These are phyloP conservation scores for Leptodirus hochenwartii DNA, from an alignment of 2,888 invertebrate species.

Conservation along the genomic window DNA sequence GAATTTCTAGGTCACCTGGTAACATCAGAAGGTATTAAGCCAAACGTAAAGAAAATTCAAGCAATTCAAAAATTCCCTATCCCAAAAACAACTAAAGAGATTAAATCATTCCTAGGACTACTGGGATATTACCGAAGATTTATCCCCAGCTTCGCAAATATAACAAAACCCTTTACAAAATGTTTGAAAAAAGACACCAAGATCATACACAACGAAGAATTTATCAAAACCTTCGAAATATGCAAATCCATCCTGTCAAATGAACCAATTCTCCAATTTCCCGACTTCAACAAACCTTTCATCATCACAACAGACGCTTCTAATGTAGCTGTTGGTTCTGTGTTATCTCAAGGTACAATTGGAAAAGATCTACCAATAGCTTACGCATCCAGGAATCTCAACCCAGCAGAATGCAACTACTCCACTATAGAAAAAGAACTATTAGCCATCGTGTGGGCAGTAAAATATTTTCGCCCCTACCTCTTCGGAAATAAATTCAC, in stretches of 20 bases:
- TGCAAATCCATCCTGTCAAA: slow-evolving; percentile 5
- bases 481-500: slow-evolving; percentile 18
- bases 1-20: slow-evolving; percentile 10
- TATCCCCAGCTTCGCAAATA: slow-evolving; percentile 3
- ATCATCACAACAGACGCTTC: slow-evolving; percentile 7
- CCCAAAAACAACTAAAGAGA: slow-evolving; percentile 8
- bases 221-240: slow-evolving; percentile 1
- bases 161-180: slow-evolving; percentile 5
- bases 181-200: slow-evolving; percentile 6
- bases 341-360: slow-evolving; percentile 10
- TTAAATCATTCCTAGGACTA: slow-evolving; percentile 7
- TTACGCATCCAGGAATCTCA: slow-evolving; percentile 17
- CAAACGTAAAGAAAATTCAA: slow-evolving; percentile 8
- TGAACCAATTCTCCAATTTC: slow-evolving; percentile 7
- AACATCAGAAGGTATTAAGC: slow-evolving; percentile 10
- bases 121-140: too few species aligned
- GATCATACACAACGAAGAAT: slow-evolving; percentile 1
- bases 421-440: slow-evolving; percentile 19
- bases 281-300: slow-evolving; percentile 8
- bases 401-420: slow-evolving; percentile 18
- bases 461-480: slow-evolving; percentile 18
- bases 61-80: slow-evolving; percentile 7
- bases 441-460: slow-evolving; percentile 17
- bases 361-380: slow-evolving; percentile 15
- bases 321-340: slow-evolving; percentile 9